Conservation (phyloP, 2,888 invertebrate species). For the Tupiocoris notatus region DNA sequence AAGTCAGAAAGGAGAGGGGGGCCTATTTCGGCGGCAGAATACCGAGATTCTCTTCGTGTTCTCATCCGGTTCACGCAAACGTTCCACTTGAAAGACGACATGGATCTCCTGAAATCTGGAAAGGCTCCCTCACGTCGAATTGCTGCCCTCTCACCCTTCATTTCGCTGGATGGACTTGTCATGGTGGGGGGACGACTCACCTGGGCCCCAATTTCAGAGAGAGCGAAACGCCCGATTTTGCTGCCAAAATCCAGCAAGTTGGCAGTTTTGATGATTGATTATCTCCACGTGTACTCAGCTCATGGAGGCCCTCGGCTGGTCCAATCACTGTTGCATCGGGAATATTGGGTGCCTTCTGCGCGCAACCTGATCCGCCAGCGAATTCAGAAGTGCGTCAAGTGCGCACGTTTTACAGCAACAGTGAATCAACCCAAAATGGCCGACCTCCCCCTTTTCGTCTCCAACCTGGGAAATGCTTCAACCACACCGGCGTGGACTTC, state of each 20-base stretch:
- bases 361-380: slow-evolving; percentile 27
- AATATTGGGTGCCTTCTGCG: slow-evolving; percentile 6
- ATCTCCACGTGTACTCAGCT: slow-evolving; percentile 43
- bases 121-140: neutral
- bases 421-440: slow-evolving; percentile 30
- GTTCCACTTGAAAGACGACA: neutral
- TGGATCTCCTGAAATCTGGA: neutral
- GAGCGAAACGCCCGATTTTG: slow-evolving; percentile 30
- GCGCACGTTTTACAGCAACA: slow-evolving; percentile 8
- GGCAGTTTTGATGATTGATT: slow-evolving; percentile 44
- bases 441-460: slow-evolving; percentile 29
- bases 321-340: neutral
- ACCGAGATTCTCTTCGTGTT: neutral
- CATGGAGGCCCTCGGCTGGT: slow-evolving; percentile 46
- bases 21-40: neutral
- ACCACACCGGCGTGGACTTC: slow-evolving; percentile 48
- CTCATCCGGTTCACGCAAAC: neutral
- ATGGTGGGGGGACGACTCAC: slow-evolving; percentile 22
- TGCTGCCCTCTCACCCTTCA: neutral
- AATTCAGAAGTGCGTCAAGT: neutral
- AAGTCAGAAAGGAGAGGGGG: neutral
- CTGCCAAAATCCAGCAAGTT: slow-evolving; percentile 25
- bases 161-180: slow-evolving; percentile 3
- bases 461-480: slow-evolving; percentile 19
- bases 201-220: neutral